Conservation (phyloP, 2,113 vertebrate genomes). For the Chaenocephalus aceratus region DNA sequence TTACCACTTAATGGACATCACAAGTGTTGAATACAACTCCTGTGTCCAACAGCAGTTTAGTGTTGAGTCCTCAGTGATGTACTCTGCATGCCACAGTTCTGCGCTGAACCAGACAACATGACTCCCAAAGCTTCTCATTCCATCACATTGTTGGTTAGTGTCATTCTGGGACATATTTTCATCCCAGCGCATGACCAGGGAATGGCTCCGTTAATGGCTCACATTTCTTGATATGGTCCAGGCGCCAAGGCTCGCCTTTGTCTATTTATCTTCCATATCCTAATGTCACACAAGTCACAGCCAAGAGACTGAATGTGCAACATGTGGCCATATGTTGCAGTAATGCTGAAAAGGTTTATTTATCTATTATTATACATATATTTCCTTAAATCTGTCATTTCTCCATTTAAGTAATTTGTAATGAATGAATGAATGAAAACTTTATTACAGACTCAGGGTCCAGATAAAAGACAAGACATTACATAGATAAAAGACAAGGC, state of each 20-base stretch:
- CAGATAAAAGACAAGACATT: too few species aligned
- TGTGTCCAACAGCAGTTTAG: constrained; percentile 26
- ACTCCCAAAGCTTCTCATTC: constrained; percentile 22
- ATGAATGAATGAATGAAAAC: too few species aligned
- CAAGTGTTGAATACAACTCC: constrained; percentile 11
- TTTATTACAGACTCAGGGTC: too few species aligned
- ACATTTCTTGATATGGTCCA: constrained; percentile 32
- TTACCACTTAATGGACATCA: constrained; percentile 10
- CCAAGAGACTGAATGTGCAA: neutral
- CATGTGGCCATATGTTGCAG: constrained; percentile 5
- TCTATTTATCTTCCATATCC: constrained; percentile 38
- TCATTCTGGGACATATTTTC: constrained; percentile 47
- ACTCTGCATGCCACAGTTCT: neutral
- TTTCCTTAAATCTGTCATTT: neutral
- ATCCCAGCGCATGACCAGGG: constrained; percentile 6
- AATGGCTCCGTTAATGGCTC: constrained; percentile 19
- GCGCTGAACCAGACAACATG: neutral
- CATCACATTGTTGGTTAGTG: constrained; percentile 22
- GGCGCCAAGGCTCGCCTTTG: constrained; percentile 20
- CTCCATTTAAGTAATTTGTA: neutral
- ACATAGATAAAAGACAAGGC: too few species aligned
- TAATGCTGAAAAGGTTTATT: neutral
- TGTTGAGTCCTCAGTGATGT: constrained; percentile 51
- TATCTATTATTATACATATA: too few species aligned
- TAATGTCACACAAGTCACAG: constrained; percentile 14